Evolutionary conservation across 1,140 invertebrate genomes (phyloP).

Genomic region (Zophobas atratus): DNA sequence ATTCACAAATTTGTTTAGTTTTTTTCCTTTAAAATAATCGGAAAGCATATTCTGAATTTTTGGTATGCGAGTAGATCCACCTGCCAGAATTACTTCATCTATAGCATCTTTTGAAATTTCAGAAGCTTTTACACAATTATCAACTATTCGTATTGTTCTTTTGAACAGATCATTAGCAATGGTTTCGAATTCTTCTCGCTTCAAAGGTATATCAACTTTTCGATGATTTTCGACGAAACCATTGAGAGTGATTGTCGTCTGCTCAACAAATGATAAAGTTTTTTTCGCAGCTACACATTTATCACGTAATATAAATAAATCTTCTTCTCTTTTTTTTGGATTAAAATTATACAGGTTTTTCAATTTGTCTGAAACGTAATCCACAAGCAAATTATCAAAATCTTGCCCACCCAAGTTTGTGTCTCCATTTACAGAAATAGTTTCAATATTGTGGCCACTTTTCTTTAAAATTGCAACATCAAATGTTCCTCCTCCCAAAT

Average conservation of each 20-base stretch:
- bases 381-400: constrained; percentile 73
- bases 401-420: constrained; percentile 80
- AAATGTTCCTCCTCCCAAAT: constrained; percentile 84
- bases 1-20: constrained; percentile 60
- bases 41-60: constrained; percentile 68
- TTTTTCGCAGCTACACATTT: constrained; percentile 87
- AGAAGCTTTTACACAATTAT: constrained; percentile 41
- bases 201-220: constrained; percentile 77
- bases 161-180: constrained; percentile 81
- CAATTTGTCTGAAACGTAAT: constrained; percentile 75
- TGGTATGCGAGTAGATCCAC: constrained; percentile 77
- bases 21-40: constrained; percentile 70
- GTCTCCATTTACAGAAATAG: constrained; percentile 79
- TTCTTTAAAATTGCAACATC: constrained; percentile 84
- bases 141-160: constrained; percentile 44
- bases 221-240: constrained; percentile 66
- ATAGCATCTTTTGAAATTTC: constrained; percentile 62
- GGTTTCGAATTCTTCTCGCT: constrained; percentile 82
- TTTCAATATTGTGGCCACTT: constrained; percentile 81
- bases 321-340: constrained; percentile 76
- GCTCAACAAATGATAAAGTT: constrained; percentile 75
- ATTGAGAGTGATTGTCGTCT: constrained; percentile 2
- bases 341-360: constrained; percentile 75
- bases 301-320: constrained; percentile 81
- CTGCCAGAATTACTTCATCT: constrained; percentile 76